phyloP scores from a whole-genome alignment of 2,888 invertebrate genomes.

The Ormyrus rosae region DNA sequence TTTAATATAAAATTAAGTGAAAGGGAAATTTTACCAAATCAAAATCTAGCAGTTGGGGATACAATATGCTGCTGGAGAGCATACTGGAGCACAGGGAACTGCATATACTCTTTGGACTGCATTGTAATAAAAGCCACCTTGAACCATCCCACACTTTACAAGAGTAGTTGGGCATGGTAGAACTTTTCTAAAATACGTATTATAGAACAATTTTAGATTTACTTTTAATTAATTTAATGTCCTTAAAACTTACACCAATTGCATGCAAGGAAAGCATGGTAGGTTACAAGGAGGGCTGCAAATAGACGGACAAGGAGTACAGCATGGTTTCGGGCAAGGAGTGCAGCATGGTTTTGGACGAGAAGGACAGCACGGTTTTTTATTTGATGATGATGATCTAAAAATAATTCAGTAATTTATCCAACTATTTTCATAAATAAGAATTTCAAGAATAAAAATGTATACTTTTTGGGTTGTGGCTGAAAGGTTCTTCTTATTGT shows the following conservation, averaged over 20 bases:
- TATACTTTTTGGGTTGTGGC: not conserved
- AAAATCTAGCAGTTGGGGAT: no score
- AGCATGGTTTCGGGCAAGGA: not conserved
- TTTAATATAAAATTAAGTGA: no score
- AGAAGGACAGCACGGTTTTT: not conserved
- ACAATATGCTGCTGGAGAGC: conserved; percentile 1
- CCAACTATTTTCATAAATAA: no score
- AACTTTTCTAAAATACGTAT: not conserved
- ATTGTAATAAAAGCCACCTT: conserved; percentile 58
- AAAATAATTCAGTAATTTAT: no score
- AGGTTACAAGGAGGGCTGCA: no score
- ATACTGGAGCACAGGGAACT: not conserved
- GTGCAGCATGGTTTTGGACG: not conserved
- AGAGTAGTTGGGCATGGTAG: conserved; percentile 59
- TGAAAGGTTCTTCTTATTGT: conserved; percentile 46
- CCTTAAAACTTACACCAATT: not conserved
- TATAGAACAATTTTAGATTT: no score
- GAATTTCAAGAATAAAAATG: not conserved
- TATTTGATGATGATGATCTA: no score
- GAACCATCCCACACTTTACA: conserved; percentile 52
- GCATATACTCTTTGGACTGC: conserved; percentile 56
- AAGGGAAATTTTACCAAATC: no score
- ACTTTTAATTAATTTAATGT: not conserved
- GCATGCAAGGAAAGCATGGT: no score
- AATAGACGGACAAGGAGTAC: not conserved